Conservation (phyloP, 2,797 vertebrate species). For the Anableps anableps region DNA sequence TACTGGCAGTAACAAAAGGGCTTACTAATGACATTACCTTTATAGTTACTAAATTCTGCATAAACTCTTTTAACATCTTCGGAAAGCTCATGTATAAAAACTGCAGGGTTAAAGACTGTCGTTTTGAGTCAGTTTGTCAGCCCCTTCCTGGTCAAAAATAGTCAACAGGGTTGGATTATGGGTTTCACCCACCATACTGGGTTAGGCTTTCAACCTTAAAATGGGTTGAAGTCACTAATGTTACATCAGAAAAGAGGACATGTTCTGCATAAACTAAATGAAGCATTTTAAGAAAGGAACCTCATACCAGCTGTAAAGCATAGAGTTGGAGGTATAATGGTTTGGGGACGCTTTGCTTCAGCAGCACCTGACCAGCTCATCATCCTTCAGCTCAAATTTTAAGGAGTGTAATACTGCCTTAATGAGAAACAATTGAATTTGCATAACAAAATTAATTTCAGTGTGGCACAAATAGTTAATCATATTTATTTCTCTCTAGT, state of each 20-base stretch:
- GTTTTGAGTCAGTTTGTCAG: neutral
- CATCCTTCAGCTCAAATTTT: no score
- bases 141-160: neutral
- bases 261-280: no score
- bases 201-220: neutral
- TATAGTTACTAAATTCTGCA: neutral
- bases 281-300: no score
- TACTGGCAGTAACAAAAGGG: no score
- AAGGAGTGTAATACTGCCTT: no score
- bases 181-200: neutral
- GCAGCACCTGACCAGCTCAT: no score
- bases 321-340: no score
- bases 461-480: neutral
- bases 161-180: neutral
- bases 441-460: neutral
- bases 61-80: neutral
- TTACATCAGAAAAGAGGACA: neutral
- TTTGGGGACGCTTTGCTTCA: no score
- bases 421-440: neutral
- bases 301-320: no score
- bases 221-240: neutral
- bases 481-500: neutral
- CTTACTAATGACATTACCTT: no score
- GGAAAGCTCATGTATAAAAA: neutral
- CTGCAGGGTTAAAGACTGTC: neutral